phyloP scores from a whole-genome alignment of 2,113 vertebrate genomes.

The Scytalopus superciliaris region DNA sequence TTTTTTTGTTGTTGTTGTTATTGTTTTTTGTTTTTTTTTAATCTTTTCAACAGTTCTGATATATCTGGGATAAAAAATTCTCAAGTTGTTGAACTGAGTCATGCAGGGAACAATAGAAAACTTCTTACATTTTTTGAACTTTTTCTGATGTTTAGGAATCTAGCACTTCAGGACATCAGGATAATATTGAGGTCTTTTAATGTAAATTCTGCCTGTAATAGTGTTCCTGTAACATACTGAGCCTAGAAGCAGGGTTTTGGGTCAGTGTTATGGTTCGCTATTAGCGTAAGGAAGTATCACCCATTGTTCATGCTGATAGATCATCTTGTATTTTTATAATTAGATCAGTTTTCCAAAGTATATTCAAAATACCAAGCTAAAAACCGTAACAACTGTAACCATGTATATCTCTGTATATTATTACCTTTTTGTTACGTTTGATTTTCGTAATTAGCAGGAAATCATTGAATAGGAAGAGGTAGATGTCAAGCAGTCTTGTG shows the following conservation, averaged over 20 bases:
- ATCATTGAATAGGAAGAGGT: slow-evolving; percentile 90
- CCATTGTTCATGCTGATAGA: background rate
- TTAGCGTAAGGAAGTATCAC: background rate
- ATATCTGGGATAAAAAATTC: background rate
- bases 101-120: background rate
- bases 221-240: background rate
- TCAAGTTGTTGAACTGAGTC: background rate
- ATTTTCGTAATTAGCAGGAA: slow-evolving; percentile 91
- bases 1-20: too few species aligned
- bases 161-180: background rate
- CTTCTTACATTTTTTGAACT: background rate
- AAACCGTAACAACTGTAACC: background rate
- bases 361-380: background rate
- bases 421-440: slow-evolving; percentile 88
- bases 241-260: background rate
- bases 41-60: background rate
- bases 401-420: background rate
- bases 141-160: background rate
- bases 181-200: background rate
- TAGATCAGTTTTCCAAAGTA: background rate
- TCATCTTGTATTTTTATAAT: background rate
- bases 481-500: slow-evolving; percentile 83
- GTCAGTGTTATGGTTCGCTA: background rate
- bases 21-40: too few species aligned
- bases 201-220: background rate